Conservation (phyloP, 1,140 invertebrate genomes). For the Reticulitermes speratus region DNA sequence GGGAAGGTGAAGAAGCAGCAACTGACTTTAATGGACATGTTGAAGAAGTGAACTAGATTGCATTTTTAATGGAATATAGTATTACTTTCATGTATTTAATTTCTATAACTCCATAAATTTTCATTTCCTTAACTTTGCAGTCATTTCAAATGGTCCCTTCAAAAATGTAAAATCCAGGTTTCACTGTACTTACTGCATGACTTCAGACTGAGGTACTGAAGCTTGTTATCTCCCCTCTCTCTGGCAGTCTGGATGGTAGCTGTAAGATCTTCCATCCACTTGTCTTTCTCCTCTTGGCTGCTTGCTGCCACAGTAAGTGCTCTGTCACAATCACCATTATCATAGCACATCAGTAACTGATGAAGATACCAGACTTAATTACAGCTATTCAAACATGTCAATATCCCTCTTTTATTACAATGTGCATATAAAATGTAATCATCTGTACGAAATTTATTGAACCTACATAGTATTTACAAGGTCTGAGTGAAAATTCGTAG, state of each 20-base stretch:
- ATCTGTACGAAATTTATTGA: neutral
- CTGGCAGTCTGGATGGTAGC: constrained; percentile 68
- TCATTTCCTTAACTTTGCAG: no score
- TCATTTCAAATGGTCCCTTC: no score
- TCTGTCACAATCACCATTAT: constrained; percentile 45
- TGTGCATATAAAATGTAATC: neutral
- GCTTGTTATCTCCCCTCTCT: constrained; percentile 60
- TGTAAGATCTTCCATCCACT: constrained; percentile 83
- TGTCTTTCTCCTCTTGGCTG: constrained; percentile 79
- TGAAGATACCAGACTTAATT: neutral
- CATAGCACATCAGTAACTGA: constrained; percentile 31
- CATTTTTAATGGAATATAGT: no score
- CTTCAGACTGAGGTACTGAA: constrained; percentile 72
- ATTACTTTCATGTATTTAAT: no score
- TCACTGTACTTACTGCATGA: constrained; percentile 52
- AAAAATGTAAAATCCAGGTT: no score
- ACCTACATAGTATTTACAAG: no score
- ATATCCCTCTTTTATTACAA: neutral
- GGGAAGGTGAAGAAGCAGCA: no score
- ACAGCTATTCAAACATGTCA: neutral
- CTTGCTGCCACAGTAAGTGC: constrained; percentile 73
- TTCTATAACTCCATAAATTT: no score
- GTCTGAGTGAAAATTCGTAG: no score
- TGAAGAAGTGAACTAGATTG: no score
- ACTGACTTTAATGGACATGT: no score